Conservation (phyloP, 2,797 vertebrate species). For the Lepilemur septentrionalis region DNA sequence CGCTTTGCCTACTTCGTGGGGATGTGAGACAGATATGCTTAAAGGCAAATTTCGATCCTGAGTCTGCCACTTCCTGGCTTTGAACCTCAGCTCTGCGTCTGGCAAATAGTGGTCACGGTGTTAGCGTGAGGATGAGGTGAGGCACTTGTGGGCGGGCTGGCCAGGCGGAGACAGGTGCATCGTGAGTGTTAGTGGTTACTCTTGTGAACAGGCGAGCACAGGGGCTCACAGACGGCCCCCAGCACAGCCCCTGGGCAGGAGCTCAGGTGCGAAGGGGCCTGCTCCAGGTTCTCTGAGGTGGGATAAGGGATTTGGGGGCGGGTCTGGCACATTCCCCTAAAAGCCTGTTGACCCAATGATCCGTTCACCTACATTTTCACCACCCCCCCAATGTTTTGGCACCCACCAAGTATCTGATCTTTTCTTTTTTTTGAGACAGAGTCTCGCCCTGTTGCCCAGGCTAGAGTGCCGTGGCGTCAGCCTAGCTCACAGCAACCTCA, state of each 20-base stretch:
- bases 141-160: neutral
- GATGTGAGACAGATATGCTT: neutral
- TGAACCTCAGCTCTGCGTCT: neutral
- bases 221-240: neutral
- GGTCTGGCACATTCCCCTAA: neutral
- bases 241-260: neutral
- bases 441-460: no score
- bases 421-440: no score
- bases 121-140: neutral
- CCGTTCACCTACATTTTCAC: neutral
- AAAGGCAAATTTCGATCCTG: neutral
- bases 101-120: neutral
- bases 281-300: neutral
- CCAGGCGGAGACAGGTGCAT: neutral
- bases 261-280: rapidly evolving
- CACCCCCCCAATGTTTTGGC: neutral
- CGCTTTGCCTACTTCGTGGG: neutral
- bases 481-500: no score
- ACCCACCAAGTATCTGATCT: neutral
- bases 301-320: neutral
- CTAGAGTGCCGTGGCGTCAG: no score
- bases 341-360: neutral
- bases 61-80: neutral
- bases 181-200: rapidly evolving
- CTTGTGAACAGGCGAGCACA: rapidly evolving